phyloP scores from a whole-genome alignment of 2,113 vertebrate genomes.

The Sinosuthora webbiana region DNA sequence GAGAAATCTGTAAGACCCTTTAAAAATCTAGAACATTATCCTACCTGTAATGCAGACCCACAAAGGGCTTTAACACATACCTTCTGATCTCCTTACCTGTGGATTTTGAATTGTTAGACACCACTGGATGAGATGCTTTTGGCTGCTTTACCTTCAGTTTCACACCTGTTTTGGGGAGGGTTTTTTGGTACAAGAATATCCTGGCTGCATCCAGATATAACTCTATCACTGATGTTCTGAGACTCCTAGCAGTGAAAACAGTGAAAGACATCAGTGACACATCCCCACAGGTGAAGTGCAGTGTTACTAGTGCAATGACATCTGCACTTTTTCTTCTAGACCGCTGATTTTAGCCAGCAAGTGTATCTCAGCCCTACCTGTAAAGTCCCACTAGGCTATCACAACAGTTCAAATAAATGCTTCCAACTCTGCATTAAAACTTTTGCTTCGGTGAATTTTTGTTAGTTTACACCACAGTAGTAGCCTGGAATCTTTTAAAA shows the following conservation, averaged over 20 bases:
- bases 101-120: neutral
- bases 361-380: rapidly evolving
- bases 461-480: neutral
- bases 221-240: neutral
- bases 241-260: neutral
- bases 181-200: neutral
- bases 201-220: neutral
- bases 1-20: rapidly evolving
- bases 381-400: neutral
- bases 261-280: neutral
- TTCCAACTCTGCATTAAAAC: neutral
- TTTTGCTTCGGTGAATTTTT: neutral
- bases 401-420: neutral
- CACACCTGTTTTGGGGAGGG: neutral
- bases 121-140: neutral
- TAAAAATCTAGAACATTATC: neutral
- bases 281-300: neutral
- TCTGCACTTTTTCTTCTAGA: neutral
- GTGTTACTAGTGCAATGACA: neutral
- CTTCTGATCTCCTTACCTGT: neutral
- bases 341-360: neutral
- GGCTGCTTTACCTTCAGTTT: neutral
- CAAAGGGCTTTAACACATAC: neutral
- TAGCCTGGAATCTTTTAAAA: neutral
- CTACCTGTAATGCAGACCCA: neutral